A percentile compares a stretch with the other conserved stretches of the same genome.
phyloP scores from a whole-genome alignment of 2,888 invertebrate genomes.

The Kuschelorhynchus macadamiae region DNA sequence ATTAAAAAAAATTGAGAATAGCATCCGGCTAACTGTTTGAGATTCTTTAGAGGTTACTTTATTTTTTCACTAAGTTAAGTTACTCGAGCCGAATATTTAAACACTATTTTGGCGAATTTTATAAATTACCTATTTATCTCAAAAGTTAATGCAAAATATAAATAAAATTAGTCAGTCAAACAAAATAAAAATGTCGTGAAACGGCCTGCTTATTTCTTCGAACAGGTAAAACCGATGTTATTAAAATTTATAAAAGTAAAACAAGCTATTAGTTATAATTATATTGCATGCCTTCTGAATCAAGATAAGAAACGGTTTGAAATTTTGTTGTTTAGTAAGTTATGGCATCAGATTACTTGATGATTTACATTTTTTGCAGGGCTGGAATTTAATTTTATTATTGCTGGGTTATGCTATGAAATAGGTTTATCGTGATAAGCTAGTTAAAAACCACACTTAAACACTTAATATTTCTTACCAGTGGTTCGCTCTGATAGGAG shows the following conservation, averaged over 20 bases:
- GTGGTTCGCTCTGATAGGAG: too few species aligned
- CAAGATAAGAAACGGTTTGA: conserved; percentile 64
- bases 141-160: too few species aligned
- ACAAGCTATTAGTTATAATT: conserved; percentile 68
- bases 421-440: neutral
- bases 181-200: conserved; percentile 26
- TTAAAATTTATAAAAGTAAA: conserved; percentile 62
- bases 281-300: conserved; percentile 65
- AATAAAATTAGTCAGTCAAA: too few species aligned
- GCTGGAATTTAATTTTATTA: conserved; percentile 10
- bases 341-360: conserved; percentile 66
- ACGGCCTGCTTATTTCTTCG: conserved; percentile 27
- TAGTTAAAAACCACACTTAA: neutral
- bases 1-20: too few species aligned
- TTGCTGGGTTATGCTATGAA: neutral
- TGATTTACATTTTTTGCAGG: conserved; percentile 64
- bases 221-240: conserved; percentile 56
- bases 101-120: too few species aligned
- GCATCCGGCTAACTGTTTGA: too few species aligned
- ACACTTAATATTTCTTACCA: too few species aligned
- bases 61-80: too few species aligned
- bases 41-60: too few species aligned
- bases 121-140: too few species aligned
- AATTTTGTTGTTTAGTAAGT: conserved; percentile 67
- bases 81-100: too few species aligned